Percentiles rank a stretch among this genome's conserved stretches.
Evolutionary conservation across 2,888 invertebrate species (phyloP).

Genomic region (Chorisops tibialis): DNA sequence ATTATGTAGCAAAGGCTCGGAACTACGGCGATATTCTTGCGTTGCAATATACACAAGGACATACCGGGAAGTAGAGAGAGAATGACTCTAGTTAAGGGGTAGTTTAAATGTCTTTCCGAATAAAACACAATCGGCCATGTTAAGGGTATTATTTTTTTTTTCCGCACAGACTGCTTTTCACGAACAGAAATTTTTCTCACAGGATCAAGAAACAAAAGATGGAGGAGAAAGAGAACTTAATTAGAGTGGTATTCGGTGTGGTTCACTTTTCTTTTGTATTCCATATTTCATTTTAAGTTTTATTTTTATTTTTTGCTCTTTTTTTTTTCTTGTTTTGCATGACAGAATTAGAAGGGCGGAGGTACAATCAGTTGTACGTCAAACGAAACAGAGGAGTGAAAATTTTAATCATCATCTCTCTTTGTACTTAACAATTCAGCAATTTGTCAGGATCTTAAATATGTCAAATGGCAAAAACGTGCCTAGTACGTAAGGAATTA

Average conservation of each 20-base stretch:
- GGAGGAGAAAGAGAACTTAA: neutral
- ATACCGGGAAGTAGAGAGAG: neutral
- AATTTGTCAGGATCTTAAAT: conserved; percentile 7
- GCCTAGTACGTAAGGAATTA: neutral
- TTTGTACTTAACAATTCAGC: conserved; percentile 7
- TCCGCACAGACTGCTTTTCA: neutral
- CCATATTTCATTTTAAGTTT: too few species aligned
- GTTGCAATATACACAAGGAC: neutral
- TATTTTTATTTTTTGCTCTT: too few species aligned
- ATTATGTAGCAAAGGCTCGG: too few species aligned
- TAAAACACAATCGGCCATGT: too few species aligned
- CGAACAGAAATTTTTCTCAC: neutral
- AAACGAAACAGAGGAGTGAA: neutral
- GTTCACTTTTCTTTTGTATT: neutral
- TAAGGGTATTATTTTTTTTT: too few species aligned
- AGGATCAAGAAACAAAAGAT: neutral
- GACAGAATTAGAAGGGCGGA: neutral
- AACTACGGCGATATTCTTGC: too few species aligned
- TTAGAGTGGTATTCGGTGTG: neutral
- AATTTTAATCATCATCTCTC: neutral
- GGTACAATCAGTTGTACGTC: neutral
- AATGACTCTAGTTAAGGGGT: neutral
- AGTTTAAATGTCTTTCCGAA: neutral
- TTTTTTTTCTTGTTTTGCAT: too few species aligned
- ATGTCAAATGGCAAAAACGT: conserved; percentile 1